A percentile compares a stretch with the other conserved stretches of the same genome.
phyloP scores from a whole-genome alignment of 2,113 vertebrate genomes.

The Ptilonorhynchus violaceus region DNA sequence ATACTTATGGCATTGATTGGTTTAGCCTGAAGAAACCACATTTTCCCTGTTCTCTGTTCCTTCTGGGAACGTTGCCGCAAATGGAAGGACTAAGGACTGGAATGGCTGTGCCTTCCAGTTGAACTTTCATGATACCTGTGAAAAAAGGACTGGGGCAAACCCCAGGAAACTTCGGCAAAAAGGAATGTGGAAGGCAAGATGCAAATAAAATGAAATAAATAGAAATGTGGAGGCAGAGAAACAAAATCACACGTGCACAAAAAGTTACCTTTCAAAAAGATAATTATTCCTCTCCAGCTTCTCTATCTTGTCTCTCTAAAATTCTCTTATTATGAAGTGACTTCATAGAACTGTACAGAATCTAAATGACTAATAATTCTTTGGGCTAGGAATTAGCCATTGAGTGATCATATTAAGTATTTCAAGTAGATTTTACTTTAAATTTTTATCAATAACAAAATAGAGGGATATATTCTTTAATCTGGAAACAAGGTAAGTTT shows the following conservation, averaged over 20 bases:
- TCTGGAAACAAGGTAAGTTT: too few species aligned
- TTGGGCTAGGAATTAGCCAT: too few species aligned
- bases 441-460: too few species aligned
- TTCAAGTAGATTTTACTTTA: too few species aligned
- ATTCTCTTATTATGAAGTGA: too few species aligned
- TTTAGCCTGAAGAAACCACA: neutral
- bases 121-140: neutral
- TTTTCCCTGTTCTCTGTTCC: neutral
- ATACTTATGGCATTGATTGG: neutral
- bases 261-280: neutral
- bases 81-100: neutral
- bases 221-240: neutral
- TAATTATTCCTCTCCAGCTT: too few species aligned
- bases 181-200: neutral
- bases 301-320: too few species aligned
- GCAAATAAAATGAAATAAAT: neutral
- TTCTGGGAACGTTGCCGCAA: neutral
- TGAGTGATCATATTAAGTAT: too few species aligned
- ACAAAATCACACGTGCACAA: neutral
- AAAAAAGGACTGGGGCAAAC: neutral
- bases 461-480: too few species aligned
- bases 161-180: neutral
- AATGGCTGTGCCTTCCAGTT: neutral
- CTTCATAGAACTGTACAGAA: too few species aligned
- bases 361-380: too few species aligned